Conservation (phyloP, 2,113 vertebrate genomes). For the Struthidea cinerea region DNA sequence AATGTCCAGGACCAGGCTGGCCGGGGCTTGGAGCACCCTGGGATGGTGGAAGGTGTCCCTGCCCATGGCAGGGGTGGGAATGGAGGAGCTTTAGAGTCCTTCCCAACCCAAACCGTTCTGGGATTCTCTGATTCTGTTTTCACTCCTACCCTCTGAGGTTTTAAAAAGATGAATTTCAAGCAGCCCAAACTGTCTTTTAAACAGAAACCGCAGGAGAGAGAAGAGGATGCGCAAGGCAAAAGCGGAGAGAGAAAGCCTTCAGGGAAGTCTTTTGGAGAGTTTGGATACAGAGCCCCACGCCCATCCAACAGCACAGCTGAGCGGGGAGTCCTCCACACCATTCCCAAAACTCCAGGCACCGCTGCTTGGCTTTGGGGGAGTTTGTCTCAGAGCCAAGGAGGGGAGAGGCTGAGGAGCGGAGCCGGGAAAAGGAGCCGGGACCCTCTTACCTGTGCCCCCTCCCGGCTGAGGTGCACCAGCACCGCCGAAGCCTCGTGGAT, state of each 20-base stretch:
- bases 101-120: background rate
- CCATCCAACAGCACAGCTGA: fast-evolving
- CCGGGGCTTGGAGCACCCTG: background rate
- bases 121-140: background rate
- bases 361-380: fast-evolving
- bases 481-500: constrained; percentile 83
- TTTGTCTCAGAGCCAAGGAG: background rate
- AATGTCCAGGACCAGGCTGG: background rate
- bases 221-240: background rate
- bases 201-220: background rate
- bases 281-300: background rate
- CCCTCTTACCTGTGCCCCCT: constrained; percentile 78
- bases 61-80: background rate
- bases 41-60: background rate
- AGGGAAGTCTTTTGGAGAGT: background rate
- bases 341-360: background rate
- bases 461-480: constrained; percentile 84
- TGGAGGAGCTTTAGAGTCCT: background rate
- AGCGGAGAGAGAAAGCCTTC: background rate
- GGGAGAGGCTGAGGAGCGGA: background rate
- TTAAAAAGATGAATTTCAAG: background rate
- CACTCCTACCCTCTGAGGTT: background rate
- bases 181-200: background rate
- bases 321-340: fast-evolving
- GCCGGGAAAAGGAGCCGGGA: background rate